phyloP scores from a whole-genome alignment of 2,113 vertebrate genomes.

The Malurus melanocephalus region DNA sequence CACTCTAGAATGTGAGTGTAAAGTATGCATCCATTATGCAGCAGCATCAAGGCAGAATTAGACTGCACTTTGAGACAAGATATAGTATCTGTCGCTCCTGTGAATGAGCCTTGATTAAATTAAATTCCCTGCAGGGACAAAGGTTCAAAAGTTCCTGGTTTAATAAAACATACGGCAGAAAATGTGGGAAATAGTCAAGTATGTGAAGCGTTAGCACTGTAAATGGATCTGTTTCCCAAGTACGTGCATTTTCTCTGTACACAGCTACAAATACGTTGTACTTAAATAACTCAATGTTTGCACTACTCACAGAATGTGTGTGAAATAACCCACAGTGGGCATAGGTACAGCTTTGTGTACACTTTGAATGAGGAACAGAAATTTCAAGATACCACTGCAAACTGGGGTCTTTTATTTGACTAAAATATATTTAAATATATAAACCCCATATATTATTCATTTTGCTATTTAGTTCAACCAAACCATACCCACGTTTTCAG shows the following conservation, averaged over 20 bases:
- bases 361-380: neutral
- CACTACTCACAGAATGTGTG: neutral
- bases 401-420: neutral
- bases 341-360: neutral
- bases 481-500: neutral
- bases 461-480: neutral
- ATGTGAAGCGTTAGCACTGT: neutral
- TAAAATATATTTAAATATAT: neutral
- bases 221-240: neutral
- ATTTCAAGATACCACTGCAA: neutral
- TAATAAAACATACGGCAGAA: constrained; percentile 49
- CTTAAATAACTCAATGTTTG: constrained; percentile 21
- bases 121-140: constrained; percentile 51
- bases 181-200: constrained; percentile 28
- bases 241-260: neutral
- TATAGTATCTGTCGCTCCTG: constrained; percentile 32
- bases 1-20: constrained; percentile 25
- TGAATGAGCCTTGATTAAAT: constrained; percentile 60
- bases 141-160: constrained; percentile 55
- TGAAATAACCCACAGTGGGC: neutral
- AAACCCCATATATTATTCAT: neutral
- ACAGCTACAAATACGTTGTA: neutral
- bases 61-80: constrained; percentile 51
- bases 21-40: constrained; percentile 62
- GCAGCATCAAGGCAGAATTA: constrained; percentile 52